Evolutionary conservation across 2,797 vertebrate species (phyloP), one percentile per base, ranked within the genome.

Genomic region (Schizopygopsis pylzovi): DNA sequence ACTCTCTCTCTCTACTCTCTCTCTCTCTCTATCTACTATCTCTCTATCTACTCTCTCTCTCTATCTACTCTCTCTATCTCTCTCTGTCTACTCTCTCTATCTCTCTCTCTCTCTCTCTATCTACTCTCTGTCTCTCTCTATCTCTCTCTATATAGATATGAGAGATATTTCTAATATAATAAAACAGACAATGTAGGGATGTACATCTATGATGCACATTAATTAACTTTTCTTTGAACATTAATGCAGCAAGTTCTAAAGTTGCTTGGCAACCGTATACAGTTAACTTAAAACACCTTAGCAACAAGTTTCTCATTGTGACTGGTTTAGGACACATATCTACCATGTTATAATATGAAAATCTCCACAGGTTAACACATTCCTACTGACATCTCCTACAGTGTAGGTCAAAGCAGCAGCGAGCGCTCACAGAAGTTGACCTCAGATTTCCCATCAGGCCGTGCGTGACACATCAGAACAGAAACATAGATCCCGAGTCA

Each of bases 401-500:
- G 56, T 43, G 56, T 79, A 75, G 84, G 83, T 85, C 47, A 71
- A 82, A 82, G 67, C 33, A 25, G 37, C 3, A 25, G 37, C 2
- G 3, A 72, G 54, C 45, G 7, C 10, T 41, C 45, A 25, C n/a
- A 72, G 49, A 90, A 85, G 18, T 9, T 73, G 72, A 67, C 70
- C 78, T 79, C 76, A 87, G 41, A 68, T 84, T 63, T n/a, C 54
- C 20, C 76, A 81, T 81, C 72, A 81, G 20, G 54, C 79, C 67
- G 56, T 20, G 83, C 63, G 63, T 86, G 79, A 73, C 79, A 79
- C 85, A 84, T 83, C 59, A 84, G 77, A 67, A 73, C 52, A 67
- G 39, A 93, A 92, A 90, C 91, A 75, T 87, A 90, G 92, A 93
- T 28, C 86, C 49, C 61, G 78, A 91, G 70, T 84, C n/a, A 67